Evolutionary conservation across 2,113 vertebrate species (phyloP).

Genomic region (Zosterops japonicus): DNA sequence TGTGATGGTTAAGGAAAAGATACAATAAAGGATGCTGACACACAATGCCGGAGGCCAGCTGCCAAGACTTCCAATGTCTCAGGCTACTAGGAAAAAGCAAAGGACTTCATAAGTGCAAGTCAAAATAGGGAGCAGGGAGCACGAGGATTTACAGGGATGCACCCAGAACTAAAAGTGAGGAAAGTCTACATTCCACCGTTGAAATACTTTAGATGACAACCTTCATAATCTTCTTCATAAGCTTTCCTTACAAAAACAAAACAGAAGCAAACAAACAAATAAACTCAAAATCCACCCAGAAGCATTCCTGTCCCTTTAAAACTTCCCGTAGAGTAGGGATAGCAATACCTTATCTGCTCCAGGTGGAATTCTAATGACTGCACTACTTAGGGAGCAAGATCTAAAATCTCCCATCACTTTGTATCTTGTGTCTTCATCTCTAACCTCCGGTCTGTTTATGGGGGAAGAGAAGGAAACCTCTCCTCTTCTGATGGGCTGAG

Average conservation of each 20-base stretch:
- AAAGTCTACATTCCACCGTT: neutral
- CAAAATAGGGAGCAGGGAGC: neutral
- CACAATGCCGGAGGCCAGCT: neutral
- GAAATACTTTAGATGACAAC: neutral
- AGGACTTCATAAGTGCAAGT: neutral
- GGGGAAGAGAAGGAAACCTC: neutral
- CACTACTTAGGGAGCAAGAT: neutral
- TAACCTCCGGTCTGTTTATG: neutral
- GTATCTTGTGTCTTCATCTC: neutral
- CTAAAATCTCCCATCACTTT: neutral
- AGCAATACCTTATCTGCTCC: accelerated
- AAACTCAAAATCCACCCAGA: neutral
- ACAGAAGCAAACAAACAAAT: neutral
- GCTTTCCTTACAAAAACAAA: neutral
- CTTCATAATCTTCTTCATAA: neutral
- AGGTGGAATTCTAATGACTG: neutral
- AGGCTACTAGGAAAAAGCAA: neutral
- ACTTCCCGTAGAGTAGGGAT: accelerated
- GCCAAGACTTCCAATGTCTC: neutral
- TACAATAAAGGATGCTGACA: neutral
- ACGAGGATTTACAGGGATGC: accelerated
- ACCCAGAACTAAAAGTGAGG: neutral
- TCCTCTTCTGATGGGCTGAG: neutral
- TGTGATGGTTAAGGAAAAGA: neutral
- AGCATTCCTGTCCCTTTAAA: neutral